A percentile compares a stretch with the other conserved stretches of the same genome.
These are phyloP conservation scores for Vulpes ferrilata DNA, from an alignment of 2,113 vertebrate genomes.

Conservation along the genomic window DNA sequence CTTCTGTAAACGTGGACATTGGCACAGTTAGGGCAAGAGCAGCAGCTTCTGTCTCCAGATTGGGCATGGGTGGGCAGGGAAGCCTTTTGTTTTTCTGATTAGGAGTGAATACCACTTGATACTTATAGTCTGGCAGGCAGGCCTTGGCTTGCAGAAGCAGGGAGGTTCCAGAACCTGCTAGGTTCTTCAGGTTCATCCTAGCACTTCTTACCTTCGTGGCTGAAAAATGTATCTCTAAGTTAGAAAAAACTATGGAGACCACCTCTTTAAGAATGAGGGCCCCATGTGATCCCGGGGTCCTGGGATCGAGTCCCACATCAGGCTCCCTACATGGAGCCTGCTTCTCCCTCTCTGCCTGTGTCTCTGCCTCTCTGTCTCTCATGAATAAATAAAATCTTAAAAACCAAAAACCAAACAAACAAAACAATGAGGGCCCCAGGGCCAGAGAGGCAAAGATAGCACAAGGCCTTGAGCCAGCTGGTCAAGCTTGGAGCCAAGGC, in stretches of 20 bases:
- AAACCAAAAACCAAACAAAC: not conserved
- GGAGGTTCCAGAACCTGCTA: not conserved
- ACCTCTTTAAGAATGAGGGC: not conserved
- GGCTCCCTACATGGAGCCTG: too few species aligned
- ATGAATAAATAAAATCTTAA: too few species aligned
- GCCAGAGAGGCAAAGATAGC: constrained; percentile 9
- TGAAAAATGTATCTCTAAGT: not conserved
- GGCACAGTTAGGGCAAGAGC: constrained; percentile 40
- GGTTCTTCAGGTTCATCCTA: not conserved
- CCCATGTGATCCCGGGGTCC: too few species aligned
- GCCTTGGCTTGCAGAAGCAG: not conserved
- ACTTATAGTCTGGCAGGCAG: not conserved
- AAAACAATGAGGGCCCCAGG: not conserved
- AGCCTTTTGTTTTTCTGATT: not conserved
- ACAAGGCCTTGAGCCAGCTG: constrained; percentile 23
- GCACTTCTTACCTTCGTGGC: not conserved
- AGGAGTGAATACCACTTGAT: not conserved
- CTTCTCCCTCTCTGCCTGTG: too few species aligned
- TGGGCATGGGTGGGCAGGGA: not conserved
- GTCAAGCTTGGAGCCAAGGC: not conserved
- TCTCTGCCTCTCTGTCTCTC: too few species aligned
- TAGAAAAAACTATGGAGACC: not conserved
- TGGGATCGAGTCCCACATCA: too few species aligned
- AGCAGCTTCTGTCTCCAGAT: constrained; percentile 3
- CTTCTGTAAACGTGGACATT: constrained; percentile 28